These are phyloP conservation scores for Melieria picta DNA, from an alignment of 2,888 invertebrate genomes.

Conservation along the genomic window DNA sequence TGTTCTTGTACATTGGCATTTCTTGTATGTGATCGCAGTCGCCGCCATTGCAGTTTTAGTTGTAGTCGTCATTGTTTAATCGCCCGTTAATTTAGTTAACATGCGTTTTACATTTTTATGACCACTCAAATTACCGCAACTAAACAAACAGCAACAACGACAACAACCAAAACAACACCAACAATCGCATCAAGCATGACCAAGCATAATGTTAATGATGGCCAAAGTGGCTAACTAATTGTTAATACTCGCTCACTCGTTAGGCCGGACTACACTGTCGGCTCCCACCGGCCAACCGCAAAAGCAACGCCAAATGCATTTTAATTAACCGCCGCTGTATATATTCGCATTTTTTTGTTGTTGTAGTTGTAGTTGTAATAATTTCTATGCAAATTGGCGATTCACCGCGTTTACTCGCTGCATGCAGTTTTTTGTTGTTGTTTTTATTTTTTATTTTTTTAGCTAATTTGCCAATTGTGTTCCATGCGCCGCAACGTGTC, in stretches of 20 bases:
- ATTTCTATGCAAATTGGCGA: constrained; percentile 55
- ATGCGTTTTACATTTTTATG: neutral
- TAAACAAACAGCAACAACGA: constrained; percentile 12
- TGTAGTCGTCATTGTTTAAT: no score
- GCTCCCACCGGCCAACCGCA: neutral
- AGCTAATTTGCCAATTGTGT: no score
- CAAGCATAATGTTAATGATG: neutral
- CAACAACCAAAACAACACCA: neutral
- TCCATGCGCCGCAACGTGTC: no score
- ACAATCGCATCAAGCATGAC: neutral
- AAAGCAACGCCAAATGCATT: constrained; percentile 53
- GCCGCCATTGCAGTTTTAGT: no score
- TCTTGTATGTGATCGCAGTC: no score
- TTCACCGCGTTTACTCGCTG: neutral
- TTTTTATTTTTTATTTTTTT: no score
- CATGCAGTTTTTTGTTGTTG: neutral
- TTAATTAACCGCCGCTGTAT: constrained; percentile 53
- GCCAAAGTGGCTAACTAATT: constrained; percentile 48
- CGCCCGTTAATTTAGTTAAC: no score
- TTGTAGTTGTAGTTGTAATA: constrained; percentile 51
- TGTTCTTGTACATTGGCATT: no score
- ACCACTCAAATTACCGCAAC: constrained; percentile 1
- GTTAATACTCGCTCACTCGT: constrained; percentile 56
- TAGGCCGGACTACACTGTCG: constrained; percentile 37
- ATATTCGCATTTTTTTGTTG: neutral